These are phyloP conservation scores for Notarius quadriscutis DNA, from an alignment of 2,113 vertebrate genomes.

Conservation along the genomic window DNA sequence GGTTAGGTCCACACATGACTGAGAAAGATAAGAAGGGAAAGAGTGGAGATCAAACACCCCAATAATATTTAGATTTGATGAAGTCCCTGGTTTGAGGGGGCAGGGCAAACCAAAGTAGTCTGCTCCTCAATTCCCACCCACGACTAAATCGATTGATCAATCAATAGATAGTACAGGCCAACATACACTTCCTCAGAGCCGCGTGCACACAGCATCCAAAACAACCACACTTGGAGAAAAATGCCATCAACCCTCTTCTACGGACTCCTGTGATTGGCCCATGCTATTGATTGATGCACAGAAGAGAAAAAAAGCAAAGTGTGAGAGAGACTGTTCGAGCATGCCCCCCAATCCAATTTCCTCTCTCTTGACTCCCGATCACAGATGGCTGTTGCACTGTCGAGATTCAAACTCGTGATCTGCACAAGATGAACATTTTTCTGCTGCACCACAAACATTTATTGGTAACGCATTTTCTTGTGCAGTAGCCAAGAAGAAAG, in stretches of 20 bases:
- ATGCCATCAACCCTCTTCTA: not conserved
- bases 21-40: not conserved
- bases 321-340: not conserved
- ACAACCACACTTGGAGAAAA: not conserved
- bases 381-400: too few species aligned
- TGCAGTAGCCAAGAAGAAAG: not conserved
- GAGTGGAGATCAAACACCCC: not conserved
- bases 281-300: not conserved
- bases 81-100: too few species aligned
- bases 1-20: not conserved
- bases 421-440: too few species aligned
- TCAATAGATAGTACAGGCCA: too few species aligned
- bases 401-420: too few species aligned
- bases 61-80: too few species aligned
- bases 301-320: too few species aligned
- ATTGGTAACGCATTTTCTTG: not conserved
- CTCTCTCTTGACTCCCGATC: not conserved
- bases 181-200: too few species aligned
- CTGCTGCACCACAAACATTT: not conserved
- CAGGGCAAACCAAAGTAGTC: too few species aligned
- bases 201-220: too few species aligned
- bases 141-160: too few species aligned
- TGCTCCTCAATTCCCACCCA: too few species aligned
- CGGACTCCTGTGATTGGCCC: not conserved
- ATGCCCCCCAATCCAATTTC: not conserved